Percentiles rank a stretch among this genome's conserved stretches.
phyloP scores from a whole-genome alignment of 2,888 invertebrate species.

The Epicampocera succincta region DNA sequence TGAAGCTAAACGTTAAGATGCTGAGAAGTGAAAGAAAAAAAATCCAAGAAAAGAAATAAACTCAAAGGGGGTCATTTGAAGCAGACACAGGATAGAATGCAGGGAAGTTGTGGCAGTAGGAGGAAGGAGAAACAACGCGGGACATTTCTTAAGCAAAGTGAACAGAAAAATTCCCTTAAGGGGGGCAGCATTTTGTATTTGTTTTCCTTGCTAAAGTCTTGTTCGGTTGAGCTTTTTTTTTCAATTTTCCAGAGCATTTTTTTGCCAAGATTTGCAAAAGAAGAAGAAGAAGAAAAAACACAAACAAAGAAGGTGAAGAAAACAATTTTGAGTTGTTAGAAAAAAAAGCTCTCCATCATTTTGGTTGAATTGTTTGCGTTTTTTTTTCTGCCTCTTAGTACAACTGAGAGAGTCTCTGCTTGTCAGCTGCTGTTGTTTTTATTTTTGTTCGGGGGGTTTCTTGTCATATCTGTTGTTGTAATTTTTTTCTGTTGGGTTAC shows the following conservation, averaged over 20 bases:
- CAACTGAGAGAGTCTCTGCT: conserved; percentile 2
- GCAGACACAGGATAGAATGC: background rate
- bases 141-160: conserved; percentile 23
- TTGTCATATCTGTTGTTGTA: conserved; percentile 62
- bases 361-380: conserved; percentile 27
- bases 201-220: too few relatives aligned
- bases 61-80: conserved; percentile 55
- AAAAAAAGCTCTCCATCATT: conserved; percentile 55
- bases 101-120: conserved; percentile 1
- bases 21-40: background rate
- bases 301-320: conserved; percentile 59
- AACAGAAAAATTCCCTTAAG: conserved; percentile 18
- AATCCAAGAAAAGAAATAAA: background rate
- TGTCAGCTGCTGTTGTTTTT: conserved; percentile 42
- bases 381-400: background rate
- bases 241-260: conserved; percentile 41
- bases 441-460: conserved; percentile 65
- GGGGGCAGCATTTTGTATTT: background rate
- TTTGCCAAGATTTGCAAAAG: conserved; percentile 3
- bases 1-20: conserved; percentile 33
- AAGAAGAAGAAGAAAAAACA: conserved; percentile 6
- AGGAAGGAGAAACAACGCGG: conserved; percentile 20
- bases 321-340: conserved; percentile 57
- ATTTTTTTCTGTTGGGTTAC: conserved; percentile 71
- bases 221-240: conserved; percentile 41